Evolutionary conservation across 2,113 vertebrate species (phyloP), one percentile per base, ranked within the genome.

Genomic region (Amphiprion percula): DNA sequence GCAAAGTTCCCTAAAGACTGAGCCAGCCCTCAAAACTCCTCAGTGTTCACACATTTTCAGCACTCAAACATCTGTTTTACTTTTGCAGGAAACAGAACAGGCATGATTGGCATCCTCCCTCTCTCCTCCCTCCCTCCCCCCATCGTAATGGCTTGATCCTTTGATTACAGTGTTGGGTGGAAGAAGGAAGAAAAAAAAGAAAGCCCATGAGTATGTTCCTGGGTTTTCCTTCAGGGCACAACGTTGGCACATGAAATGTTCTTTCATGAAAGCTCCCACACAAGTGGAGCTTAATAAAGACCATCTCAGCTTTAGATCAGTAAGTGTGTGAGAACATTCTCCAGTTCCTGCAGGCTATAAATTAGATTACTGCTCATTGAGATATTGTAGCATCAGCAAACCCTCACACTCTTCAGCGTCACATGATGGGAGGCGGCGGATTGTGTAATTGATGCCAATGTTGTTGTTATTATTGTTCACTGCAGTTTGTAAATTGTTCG

Each of bases 11-110:
- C 67, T 19, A 16, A 53, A 77, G 26, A 49, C 44, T 44, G 23
- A 28, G 4, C 47, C 37, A 49, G 52, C 47, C 49, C 33, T 49
- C 37, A 15, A 46, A 60, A 46, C 52, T 73, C 33, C 37, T 80
- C 10, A 61, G 21, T 74, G 53, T 73, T 85, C 62, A 80, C 69
- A 86, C 79, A 61, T 80, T 68, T 44, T 24, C 52, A 75, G 50
- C 28, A 15, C 14, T 85, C 39, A 55, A 77, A 86, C 82, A 88
- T 87, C 80, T 87, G 86, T 75, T 90, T 85, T 68, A 55, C 79
- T 88, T 84, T 88, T 74, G 66, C 65, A 66, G 14, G 56, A 77
- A 77, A 86, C 69, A 59, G 55, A 76, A 26, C 84, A 79, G 63
- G 67, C 77, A 37, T 80, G 69, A 66, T 71, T 77, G 80, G 50